Base-by-base conservation (phyloP, 2,888 invertebrate genomes). In the Apeira syringaria region DNA sequence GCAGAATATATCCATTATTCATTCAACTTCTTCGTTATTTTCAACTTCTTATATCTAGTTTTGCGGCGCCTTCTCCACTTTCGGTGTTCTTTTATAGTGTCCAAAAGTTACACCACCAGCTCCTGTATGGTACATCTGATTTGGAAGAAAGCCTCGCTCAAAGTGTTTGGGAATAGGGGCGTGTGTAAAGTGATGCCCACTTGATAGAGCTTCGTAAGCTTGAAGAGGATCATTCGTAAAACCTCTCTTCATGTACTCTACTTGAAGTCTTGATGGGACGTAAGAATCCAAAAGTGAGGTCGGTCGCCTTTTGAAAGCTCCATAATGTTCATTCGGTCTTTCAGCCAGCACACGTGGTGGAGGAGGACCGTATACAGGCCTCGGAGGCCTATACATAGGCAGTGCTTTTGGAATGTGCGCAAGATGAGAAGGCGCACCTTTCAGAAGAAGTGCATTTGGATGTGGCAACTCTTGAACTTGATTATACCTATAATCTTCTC, bases 281-380 rank as follows among this genome's bases (percentile, higher is more conserved):
- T 92, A 92, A 0, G 93, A 92, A 29, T 92, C 92, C 3, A 92
- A 59, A 31, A 93, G 69, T 3, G 92, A 92, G 2, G 85, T 80
- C 0, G 91, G 89, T 5, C 81, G 74, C 37, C 79, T 76, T 47
- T 79, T 84, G 32, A 61, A 78, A 12, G 61, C 52, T 1, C 65
- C 63, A 35, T 72, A 81, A 27, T 61, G 54, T 38, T 75, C 81
- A 44, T 52, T 64, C 6, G 75, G 80, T 42, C 74, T 73, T 4
- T 64, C 61, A 32, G 68, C 66, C 45, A 73, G 75, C 2, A 72
- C 68, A 1, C 72, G 58, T 17, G 59, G 45, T 30, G 68, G 64
- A 9, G 55, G 62, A 30, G 61, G 64, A 7, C 38, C 39, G 9
- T 90, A 90, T 1, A 82, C 74, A 1, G 86, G 69, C 27, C 83